Conservation (phyloP, 1,140 invertebrate genomes). For the Alviniconcha marisindica region DNA sequence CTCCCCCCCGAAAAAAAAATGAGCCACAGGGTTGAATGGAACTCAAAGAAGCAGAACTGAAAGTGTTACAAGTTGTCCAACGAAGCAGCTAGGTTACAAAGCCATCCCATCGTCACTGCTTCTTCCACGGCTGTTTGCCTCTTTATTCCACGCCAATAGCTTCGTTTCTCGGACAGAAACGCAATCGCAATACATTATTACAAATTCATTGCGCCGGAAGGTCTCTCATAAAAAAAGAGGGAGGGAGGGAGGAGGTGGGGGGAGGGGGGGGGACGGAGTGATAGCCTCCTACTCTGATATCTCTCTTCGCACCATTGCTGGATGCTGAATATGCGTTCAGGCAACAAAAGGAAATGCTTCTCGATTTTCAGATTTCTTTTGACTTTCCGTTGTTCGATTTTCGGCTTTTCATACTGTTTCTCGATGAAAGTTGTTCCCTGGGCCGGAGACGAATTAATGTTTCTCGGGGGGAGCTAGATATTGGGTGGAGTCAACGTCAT, state of each 20-base stretch:
- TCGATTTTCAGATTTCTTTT: neutral
- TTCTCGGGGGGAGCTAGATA: neutral
- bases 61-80: no score
- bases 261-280: no score
- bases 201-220: constrained; percentile 27
- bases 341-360: constrained; percentile 19
- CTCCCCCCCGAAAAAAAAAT: no score
- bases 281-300: no score
- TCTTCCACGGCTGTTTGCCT: no score
- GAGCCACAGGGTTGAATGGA: no score
- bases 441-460: constrained; percentile 15
- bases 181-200: constrained; percentile 4
- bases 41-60: no score
- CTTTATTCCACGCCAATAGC: no score
- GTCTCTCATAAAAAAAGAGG: neutral
- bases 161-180: neutral
- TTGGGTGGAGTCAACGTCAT: neutral
- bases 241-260: no score
- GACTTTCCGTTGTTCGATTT: constrained; percentile 14
- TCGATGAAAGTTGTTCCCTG: neutral
- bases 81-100: no score
- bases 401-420: neutral
- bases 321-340: neutral
- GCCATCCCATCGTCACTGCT: no score
- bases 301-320: neutral